Base-by-base conservation (phyloP, 2,113 vertebrate species). In the Laticauda laticaudata region DNA sequence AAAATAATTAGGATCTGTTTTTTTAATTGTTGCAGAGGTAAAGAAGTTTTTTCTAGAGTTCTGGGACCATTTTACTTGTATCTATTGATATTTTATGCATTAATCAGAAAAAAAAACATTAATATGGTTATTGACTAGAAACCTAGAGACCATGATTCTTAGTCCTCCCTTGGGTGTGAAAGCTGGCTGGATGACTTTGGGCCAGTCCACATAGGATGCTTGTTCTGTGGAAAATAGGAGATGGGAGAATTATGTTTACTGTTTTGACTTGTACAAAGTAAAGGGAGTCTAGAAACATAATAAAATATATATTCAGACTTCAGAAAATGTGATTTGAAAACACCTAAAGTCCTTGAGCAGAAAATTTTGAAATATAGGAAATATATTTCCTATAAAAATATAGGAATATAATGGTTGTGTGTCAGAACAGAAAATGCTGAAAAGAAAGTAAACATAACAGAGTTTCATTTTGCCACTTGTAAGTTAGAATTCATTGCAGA, bases 401-500 rank as follows among this genome's bases (percentile, higher is more conserved):
- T 26, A 61, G 26, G 59, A 95, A 93, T 94, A 94, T 0, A 3
- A 95, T 96, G 96, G 92, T 94, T 95, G 94, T 59, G 87, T 96
- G 96, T 96, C 93, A 96, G 93, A 96, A 97, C 81, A 95, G 96
- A 97, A 96, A 87, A 95, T 97, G 93, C 96, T 97, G 96, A 64
- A 95, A 97, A 97, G 95, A 94, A 95, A 96, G 95, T 96, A 97
- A 97, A 98, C 96, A 96, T 97, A 97, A 96, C 96, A 96, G 88
- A 96, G 95, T 92, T 93, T 97, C 97, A 96, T 96, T 97, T 81
- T 95, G 95, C 92, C 95, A 97, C 91, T 96, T 97, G 97, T 96
- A 96, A 96, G 95, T 96, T 95, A 95, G 97, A 96, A 96, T 91
- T 96, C 93, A 94, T 94, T 96, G 94, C 96, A 96, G 95, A 95